phyloP scores from a whole-genome alignment of 2,888 invertebrate species.

The Hoplodrina ambigua region DNA sequence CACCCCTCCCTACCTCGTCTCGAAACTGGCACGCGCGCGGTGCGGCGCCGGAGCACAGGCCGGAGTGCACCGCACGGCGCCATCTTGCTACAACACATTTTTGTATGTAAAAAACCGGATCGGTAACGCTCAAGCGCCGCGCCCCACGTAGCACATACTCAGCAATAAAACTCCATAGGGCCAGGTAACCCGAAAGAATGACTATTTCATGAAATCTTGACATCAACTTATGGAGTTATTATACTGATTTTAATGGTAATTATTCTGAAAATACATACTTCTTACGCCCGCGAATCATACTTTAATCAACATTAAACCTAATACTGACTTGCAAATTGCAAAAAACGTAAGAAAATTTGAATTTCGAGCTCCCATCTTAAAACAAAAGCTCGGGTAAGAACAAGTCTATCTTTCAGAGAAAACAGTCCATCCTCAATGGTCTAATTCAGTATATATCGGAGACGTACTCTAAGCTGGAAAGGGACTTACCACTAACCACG shows the following conservation, averaged over 20 bases:
- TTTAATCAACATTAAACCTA: too few species aligned
- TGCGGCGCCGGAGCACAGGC: conserved; percentile 13
- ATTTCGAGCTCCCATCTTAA: too few species aligned
- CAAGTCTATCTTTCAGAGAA: conserved; percentile 54
- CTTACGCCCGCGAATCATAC: too few species aligned
- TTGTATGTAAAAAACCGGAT: conserved; percentile 19
- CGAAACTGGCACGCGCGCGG: conserved; percentile 5
- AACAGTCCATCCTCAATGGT: conserved; percentile 72
- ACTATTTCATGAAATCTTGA: too few species aligned
- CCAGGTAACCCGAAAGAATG: too few species aligned
- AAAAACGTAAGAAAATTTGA: too few species aligned
- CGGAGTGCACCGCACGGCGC: conserved; percentile 14
- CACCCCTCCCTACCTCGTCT: conserved; percentile 13
- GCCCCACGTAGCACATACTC: too few species aligned
- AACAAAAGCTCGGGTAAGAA: background rate
- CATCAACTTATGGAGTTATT: too few species aligned
- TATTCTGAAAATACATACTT: too few species aligned
- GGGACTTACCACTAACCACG: conserved; percentile 57
- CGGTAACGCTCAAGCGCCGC: conserved; percentile 6
- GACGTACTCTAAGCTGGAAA: conserved; percentile 73
- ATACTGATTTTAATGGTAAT: too few species aligned
- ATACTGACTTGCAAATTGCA: too few species aligned
- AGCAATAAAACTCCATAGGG: too few species aligned
- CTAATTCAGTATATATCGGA: conserved; percentile 75
- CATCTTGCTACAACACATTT: conserved; percentile 12